phyloP scores from a whole-genome alignment of 2,113 vertebrate genomes.

The zebrafish (Danio rerio) region DNA sequence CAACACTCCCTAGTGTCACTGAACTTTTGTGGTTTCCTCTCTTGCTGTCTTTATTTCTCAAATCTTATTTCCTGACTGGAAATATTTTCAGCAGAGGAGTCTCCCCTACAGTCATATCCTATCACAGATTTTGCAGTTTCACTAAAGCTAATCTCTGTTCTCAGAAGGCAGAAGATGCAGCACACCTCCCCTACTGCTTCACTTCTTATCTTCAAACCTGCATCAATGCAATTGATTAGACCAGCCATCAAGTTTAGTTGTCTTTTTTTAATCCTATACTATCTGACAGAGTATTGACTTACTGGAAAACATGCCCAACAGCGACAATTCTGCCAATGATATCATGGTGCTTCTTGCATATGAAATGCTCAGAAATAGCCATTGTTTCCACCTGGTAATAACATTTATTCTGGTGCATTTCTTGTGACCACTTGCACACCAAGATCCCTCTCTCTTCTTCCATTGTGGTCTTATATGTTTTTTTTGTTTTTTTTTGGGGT shows the following conservation, averaged over 20 bases:
- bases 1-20: background rate
- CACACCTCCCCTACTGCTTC: background rate
- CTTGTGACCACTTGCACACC: no score
- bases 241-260: background rate
- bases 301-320: background rate
- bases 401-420: no score
- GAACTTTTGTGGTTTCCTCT: background rate
- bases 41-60: background rate
- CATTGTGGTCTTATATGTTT: no score
- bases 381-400: no score
- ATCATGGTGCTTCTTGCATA: background rate
- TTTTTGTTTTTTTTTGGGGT: no score
- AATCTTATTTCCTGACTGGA: slow-evolving; percentile 6
- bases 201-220: slow-evolving; percentile 1
- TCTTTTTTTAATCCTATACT: background rate
- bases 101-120: background rate
- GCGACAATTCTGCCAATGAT: no score
- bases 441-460: no score
- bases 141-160: background rate
- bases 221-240: slow-evolving; percentile 8
- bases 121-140: background rate
- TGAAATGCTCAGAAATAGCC: background rate
- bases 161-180: background rate
- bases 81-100: background rate
- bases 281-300: background rate